Evolutionary conservation across 2,113 vertebrate species (phyloP), one percentile per base, ranked within the genome.

Genomic region (Cryptomyrus ogoouensis): DNA sequence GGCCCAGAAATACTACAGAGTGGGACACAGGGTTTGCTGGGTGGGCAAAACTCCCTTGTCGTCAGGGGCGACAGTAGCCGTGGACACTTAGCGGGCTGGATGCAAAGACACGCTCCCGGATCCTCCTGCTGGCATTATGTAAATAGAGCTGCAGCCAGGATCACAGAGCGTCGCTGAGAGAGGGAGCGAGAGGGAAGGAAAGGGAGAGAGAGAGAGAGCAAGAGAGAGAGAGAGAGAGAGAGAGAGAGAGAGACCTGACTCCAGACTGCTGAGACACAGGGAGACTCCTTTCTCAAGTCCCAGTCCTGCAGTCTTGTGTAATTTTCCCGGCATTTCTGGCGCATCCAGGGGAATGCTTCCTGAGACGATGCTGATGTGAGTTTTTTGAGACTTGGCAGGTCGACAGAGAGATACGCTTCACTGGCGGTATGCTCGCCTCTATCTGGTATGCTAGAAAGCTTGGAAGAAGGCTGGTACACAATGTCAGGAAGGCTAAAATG

Each of bases 391-490:
- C 56, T 80, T 53, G 24, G 21, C 62, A 21, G 49, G 49, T 80
- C 42, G 9, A 52, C 84, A 0, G 7, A 77, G 31, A 49, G 35
- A 15, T 5, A 19, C 35, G 24, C 52, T 39, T 52, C 15, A 4
- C 74, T 83, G 77, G 6, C 74, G 44, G 46, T 94, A 99, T 99
- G 98, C 97, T 99, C 92, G 97, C 98, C 92, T 99, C 98, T 91
- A 98, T 99, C 94, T 98, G 97, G 97, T 98, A 98, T 91, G 98
- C 98, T 94, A 99, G 98, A 96, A 99, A 98, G 97, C 97, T 99
- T 93, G 98, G 97, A 92, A 97, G 97, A 94, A 96, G 97, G 95
- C 97, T 98, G 94, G 96, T 99, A 91, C 97, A 98, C 94, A 98
- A 98, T 91, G 97, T 97, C 95, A 96, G 97, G 94, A 98, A 97